Evolutionary conservation across 2,113 vertebrate species (phyloP), one percentile per base, ranked within the genome.

Genomic region (Hylia prasina): DNA sequence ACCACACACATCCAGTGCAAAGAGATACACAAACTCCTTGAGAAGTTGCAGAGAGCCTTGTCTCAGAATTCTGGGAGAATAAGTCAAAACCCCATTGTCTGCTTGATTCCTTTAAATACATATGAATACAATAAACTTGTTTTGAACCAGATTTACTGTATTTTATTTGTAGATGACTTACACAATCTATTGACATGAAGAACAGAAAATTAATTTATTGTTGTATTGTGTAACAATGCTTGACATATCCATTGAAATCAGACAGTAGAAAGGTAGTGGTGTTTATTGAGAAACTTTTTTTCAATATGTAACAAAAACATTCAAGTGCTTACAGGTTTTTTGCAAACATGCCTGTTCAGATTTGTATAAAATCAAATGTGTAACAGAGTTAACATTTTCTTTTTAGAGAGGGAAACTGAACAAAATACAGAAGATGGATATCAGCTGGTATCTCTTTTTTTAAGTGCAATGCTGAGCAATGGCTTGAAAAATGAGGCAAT

Each of bases 401-500:
- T 35, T 53, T n/a, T 12, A 45, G 30, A 58, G 13, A 16, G 22
- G 6, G 16, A 15, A 88, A 22, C 10, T 58, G 50, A 76, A 53
- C 4, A 47, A 58, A 82, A 60, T 33, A 30, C 6, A 86, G 31
- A 86, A 64, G 24, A 61, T 24, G 7, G 25, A 19, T 72, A 65
- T 73, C 23, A 71, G 15, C 17, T 58, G 35, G 4, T 58, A 42
- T 33, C 5, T 71, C 23, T 42, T 10, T 11, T 11, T 78, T 77
- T 33, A 82, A 88, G 79, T 54, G n/a, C 8, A 64, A 12, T 76
- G 18, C 11, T 69, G 33, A 71, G 19, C 33, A 82, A 65, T 65
- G 45, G 7, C 50, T 90, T 96, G 83, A 96, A 96, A 96, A 94
- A 94, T 77, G 13, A 94, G 40, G 45, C 37, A 86, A 81, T 92